Conservation (phyloP, 2,888 invertebrate genomes). For the Zele albiditarsus region DNA sequence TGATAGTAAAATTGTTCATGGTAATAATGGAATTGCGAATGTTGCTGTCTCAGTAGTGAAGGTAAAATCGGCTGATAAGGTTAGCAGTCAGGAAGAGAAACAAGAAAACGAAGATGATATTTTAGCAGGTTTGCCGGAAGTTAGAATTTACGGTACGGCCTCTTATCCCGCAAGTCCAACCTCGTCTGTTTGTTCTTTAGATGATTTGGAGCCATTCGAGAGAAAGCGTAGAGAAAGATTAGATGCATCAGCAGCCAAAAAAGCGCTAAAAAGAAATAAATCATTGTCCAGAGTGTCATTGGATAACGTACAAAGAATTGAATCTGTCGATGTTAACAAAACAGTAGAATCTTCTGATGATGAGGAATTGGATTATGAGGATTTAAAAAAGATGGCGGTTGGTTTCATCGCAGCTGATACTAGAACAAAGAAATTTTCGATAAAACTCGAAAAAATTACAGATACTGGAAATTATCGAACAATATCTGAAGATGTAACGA, state of each 20-base stretch:
- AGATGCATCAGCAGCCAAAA: neutral
- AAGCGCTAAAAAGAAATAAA: conserved; percentile 12
- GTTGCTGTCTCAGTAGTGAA: neutral
- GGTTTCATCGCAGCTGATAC: conserved; percentile 38
- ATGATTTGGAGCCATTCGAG: conserved; percentile 28
- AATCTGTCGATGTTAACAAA: neutral
- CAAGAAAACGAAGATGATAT: conserved; percentile 54
- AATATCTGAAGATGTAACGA: neutral
- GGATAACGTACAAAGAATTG: too few species aligned
- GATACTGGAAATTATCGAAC: neutral
- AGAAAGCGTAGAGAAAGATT: neutral
- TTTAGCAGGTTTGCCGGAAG: conserved; percentile 59
- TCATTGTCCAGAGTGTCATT: neutral
- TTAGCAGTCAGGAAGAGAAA: neutral
- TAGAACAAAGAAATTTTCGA: neutral
- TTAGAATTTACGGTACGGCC: conserved; percentile 58
- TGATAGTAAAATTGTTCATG: neutral
- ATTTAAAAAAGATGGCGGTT: conserved; percentile 45
- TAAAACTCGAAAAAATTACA: conserved; percentile 1
- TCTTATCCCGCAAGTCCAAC: conserved; percentile 50
- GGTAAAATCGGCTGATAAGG: neutral
- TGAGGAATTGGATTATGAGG: conserved; percentile 45
- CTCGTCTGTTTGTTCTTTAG: conserved; percentile 33
- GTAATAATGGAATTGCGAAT: neutral
- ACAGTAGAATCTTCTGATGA: conserved; percentile 39